Base-by-base conservation (phyloP, 1,140 invertebrate species). In the Drosophila kanapiae region DNA sequence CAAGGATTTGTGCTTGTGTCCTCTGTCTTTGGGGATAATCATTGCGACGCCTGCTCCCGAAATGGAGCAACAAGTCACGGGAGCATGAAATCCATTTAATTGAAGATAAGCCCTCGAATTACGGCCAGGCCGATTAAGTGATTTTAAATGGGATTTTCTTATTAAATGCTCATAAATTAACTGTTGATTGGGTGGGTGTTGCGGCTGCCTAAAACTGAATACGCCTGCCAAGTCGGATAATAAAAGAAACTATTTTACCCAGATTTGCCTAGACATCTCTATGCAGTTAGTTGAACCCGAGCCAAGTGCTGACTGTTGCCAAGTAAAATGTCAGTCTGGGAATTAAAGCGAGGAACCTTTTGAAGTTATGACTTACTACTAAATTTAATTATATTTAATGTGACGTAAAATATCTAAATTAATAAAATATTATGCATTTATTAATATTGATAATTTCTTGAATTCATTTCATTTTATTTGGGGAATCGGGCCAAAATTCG, bases 221-320 rank as follows among this genome's bases (percentile, higher is more conserved):
- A 54, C 51, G 18, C 43, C 14, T 42, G 42, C 53, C 60, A 82
- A 60, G 58, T 38, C 33, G 64, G 56, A 64, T 54, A 47, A 67
- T 67, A 51, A 85, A 76, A 83, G 74, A 85, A 85, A 78, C 56
- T 74, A 85, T 84, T 84, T 74, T 35, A 49, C 49, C 37, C 60
- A 53, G 67, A 75, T 48, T 68, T 54, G 33, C 47, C 18, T 63
- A n/a, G 47, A 23, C 13, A 43, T 16, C 1, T 16, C 29, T 16
- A 5, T 9, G 0, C 2, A 16, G 10, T 47, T 40, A 65, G 16
- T 79, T 84, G 81, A 80, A 53, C 6, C 29, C 4, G 7, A 35
- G 82, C 81, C 81, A 85, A 85, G 43, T 61, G 38, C 7, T 31
- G 49, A 8, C 9, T 27, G 61, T 35, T 80, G 81, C 80, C 80